These are phyloP conservation scores for Apeltes quadracus DNA, from an alignment of 2,113 vertebrate species.

Conservation along the genomic window DNA sequence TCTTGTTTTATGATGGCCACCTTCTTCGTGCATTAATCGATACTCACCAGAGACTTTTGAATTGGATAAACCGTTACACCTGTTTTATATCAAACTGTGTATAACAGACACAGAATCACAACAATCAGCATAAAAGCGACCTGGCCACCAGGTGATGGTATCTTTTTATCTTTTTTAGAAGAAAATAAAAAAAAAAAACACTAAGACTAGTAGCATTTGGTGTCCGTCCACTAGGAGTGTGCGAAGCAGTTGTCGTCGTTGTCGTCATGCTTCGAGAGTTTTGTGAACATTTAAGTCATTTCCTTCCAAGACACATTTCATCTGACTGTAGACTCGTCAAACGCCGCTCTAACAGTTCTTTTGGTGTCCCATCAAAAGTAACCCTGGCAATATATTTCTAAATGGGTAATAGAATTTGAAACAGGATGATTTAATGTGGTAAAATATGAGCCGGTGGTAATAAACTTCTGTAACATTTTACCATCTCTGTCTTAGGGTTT, in stretches of 20 bases:
- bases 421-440: slow-evolving; percentile 18
- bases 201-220: slow-evolving; percentile 34
- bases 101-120: slow-evolving; percentile 24
- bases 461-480: slow-evolving; percentile 7
- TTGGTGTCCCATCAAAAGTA: slow-evolving; percentile 1
- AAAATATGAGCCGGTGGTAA: slow-evolving; percentile 23
- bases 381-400: slow-evolving; percentile 29
- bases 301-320: slow-evolving; percentile 9
- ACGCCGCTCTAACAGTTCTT: slow-evolving; percentile 9
- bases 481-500: slow-evolving; percentile 37
- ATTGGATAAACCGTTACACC: slow-evolving; percentile 21
- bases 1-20: slow-evolving; percentile 21
- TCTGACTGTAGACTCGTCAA: slow-evolving; percentile 13
- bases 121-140: slow-evolving; percentile 41
- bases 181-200: slow-evolving; percentile 27
- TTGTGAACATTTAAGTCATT: slow-evolving; percentile 38
- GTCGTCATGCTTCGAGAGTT: slow-evolving; percentile 13
- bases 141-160: slow-evolving; percentile 9
- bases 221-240: neutral
- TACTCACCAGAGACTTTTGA: slow-evolving; percentile 8
- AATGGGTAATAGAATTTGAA: slow-evolving; percentile 9
- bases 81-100: slow-evolving; percentile 26
- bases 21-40: slow-evolving; percentile 11
- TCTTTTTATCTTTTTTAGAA: slow-evolving; percentile 1
- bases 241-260: slow-evolving; percentile 10